Conservation (phyloP, 2,113 vertebrate species). For the Nesogale talazaci region DNA sequence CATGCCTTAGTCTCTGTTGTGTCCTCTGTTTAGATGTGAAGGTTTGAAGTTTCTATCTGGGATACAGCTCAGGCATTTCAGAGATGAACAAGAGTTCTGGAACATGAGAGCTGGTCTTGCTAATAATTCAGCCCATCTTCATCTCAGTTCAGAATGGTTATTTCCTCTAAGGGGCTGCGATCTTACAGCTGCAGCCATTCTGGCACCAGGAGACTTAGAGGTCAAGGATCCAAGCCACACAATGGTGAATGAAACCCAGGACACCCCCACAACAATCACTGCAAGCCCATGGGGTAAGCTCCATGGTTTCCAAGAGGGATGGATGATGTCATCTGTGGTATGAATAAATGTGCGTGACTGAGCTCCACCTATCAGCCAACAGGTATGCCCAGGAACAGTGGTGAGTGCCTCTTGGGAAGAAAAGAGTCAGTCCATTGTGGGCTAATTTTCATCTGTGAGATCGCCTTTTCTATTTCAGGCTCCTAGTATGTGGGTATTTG, state of each 20-base stretch:
- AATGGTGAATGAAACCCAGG: constrained; percentile 59
- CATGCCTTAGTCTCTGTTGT: background rate
- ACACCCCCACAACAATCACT: constrained; percentile 42
- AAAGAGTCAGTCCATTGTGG: background rate
- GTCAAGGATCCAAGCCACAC: constrained; percentile 71
- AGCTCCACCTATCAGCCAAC: constrained; percentile 2
- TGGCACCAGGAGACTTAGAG: constrained; percentile 79
- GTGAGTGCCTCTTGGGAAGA: background rate
- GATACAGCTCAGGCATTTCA: constrained; percentile 69
- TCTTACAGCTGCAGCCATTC: constrained; percentile 75
- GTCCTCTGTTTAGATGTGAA: constrained; percentile 52
- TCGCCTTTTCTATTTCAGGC: background rate
- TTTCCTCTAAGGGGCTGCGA: constrained; percentile 65
- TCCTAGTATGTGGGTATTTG: background rate
- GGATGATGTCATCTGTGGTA: constrained; percentile 55
- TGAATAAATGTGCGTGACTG: constrained; percentile 55
- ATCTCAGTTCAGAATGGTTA: constrained; percentile 60
- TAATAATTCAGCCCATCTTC: constrained; percentile 67
- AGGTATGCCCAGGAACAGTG: constrained; percentile 14
- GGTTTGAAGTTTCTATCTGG: constrained; percentile 60
- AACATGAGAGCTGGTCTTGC: constrained; percentile 50
- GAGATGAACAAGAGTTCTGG: constrained; percentile 53
- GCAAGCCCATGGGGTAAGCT: constrained; percentile 13
- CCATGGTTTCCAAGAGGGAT: constrained; percentile 47
- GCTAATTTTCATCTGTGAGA: constrained; percentile 1